Base-by-base conservation (phyloP, 1,140 invertebrate species). In the Mamestra configurata region DNA sequence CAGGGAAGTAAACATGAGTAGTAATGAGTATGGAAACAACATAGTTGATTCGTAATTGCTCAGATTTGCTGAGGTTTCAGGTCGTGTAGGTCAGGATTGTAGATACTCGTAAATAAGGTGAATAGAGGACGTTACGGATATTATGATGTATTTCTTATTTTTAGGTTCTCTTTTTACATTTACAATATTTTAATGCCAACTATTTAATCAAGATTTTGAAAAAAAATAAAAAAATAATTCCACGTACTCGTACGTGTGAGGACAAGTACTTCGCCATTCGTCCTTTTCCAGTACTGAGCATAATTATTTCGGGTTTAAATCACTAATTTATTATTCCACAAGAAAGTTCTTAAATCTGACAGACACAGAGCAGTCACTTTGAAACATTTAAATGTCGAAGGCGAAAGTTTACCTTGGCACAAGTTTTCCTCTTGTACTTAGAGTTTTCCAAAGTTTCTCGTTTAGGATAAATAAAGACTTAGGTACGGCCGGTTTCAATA, bases 381-480 rank as follows among this genome's bases (percentile, higher is more conserved):
- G 11, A 57, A 75, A 75, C 24, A 71, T 71, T 75, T 75, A 51
- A 75, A 75, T 46, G 71, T 75, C 35, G 27, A 59, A 75, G 51
- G 71, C 27, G 71, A 59, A 59, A 75, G 40, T 61, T 61, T 61
- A 61, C 24, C 68, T 51, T 24, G 46, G 3, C n/a, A 68, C 43
- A 71, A 51, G 46, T 73, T 57, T 57, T 57, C 51, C 51, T 51
- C 43, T 49, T n/a, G 6, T 40, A 22, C 15, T 40, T 37, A 15
- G 13, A 49, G 13, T 18, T 43, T 57, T 43, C 20, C 20, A 15
- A 57, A 55, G n/a, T 75, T 75, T 46, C 66, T 46, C 22, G 40
- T 70, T 70, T 37, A 27, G 18, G 31, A 64, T 31, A 20, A 40
- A 40, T 10, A 35, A 11, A 24, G n/a, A 59, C 11, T 59, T 55